Evolutionary conservation across 2,113 vertebrate species (phyloP).

Genomic region (Cyrtonyx montezumae): DNA sequence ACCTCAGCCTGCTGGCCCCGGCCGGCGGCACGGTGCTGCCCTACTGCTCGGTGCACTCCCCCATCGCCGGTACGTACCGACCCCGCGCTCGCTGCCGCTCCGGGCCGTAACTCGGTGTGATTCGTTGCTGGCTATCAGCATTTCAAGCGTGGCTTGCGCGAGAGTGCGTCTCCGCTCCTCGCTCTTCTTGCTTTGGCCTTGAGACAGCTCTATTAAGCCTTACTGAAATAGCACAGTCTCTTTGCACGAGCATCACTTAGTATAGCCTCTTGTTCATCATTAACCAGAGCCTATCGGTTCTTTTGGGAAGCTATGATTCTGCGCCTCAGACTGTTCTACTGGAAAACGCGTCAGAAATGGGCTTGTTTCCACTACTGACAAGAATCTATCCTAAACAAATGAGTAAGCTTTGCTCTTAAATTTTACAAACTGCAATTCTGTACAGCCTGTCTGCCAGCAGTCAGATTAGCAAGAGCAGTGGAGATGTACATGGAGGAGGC

Average conservation of each 20-base stretch:
- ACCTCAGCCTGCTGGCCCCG: constrained; percentile 67
- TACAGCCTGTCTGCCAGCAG: not conserved
- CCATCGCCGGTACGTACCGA: constrained; percentile 66
- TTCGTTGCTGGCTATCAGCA: not conserved
- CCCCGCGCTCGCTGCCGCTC: no score
- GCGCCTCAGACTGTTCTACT: not conserved
- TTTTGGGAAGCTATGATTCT: not conserved
- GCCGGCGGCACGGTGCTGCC: not conserved
- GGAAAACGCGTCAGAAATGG: not conserved
- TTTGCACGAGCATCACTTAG: not conserved
- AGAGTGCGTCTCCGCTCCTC: not conserved
- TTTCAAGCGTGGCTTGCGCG: not conserved
- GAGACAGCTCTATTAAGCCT: not conserved
- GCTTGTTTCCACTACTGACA: not conserved
- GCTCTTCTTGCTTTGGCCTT: not conserved
- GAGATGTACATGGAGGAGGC: not conserved
- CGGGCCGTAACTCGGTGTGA: no score
- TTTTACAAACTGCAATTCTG: not conserved
- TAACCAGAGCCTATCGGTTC: not conserved
- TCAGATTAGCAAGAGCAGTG: not conserved
- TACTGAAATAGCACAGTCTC: not conserved
- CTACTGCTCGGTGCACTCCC: constrained; percentile 45
- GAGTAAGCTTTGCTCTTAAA: not conserved
- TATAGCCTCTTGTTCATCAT: not conserved
- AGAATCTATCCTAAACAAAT: not conserved